Percentiles rank a stretch among this genome's conserved stretches.
Evolutionary conservation across 2,888 invertebrate species (phyloP).

Genomic region (Phymatocera aterrima): DNA sequence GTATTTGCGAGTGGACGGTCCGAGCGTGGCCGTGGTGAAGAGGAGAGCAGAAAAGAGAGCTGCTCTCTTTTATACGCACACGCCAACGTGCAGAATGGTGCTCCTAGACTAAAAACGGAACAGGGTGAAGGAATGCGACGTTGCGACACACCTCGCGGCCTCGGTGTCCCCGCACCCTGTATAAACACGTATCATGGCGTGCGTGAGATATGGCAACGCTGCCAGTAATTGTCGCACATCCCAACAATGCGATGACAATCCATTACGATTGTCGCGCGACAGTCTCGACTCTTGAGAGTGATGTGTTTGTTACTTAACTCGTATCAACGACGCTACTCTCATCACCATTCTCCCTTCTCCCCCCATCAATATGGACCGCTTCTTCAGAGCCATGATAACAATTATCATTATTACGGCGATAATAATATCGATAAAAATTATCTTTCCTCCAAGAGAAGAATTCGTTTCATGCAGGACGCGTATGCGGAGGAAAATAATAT

Average conservation of each 20-base stretch:
- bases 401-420: neutral
- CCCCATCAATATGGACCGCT: neutral
- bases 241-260: conserved; percentile 65
- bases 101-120: conserved; percentile 72
- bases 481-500: no score
- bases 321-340: conserved; percentile 12
- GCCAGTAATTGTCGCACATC: conserved; percentile 70
- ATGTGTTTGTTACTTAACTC: conserved; percentile 56
- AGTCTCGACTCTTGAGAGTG: conserved; percentile 53
- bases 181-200: conserved; percentile 54
- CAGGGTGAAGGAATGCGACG: conserved; percentile 70
- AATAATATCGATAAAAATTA: neutral
- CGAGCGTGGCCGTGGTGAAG: conserved; percentile 51
- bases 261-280: conserved; percentile 57
- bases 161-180: conserved; percentile 46
- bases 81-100: conserved; percentile 64
- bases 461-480: no score
- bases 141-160: conserved; percentile 66
- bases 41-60: conserved; percentile 18
- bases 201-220: conserved; percentile 69
- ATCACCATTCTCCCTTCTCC: neutral
- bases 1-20: conserved; percentile 23
- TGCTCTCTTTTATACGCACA: conserved; percentile 59
- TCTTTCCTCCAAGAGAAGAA: no score
- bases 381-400: neutral